These are phyloP conservation scores for Hypotaenidia philippensis DNA, from an alignment of 2,797 vertebrate genomes.

Conservation along the genomic window DNA sequence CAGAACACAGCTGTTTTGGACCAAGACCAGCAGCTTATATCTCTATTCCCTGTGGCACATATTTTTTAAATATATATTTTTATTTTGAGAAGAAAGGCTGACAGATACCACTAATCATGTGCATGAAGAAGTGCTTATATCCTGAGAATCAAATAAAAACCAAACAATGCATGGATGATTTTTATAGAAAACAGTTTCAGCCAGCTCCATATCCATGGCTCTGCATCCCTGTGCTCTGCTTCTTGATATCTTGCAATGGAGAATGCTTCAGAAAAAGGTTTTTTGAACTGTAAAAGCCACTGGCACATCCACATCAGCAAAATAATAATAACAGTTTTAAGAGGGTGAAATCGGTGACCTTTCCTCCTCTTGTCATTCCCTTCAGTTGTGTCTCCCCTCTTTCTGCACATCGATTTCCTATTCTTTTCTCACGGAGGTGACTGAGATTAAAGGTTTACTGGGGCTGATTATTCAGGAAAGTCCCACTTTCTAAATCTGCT, in stretches of 20 bases:
- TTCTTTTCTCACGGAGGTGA: constrained; percentile 14
- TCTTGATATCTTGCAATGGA: not conserved
- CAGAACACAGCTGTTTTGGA: not conserved
- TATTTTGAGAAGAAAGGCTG: not conserved
- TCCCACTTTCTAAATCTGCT: constrained; percentile 68
- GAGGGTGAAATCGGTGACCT: not conserved
- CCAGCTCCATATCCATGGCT: not conserved
- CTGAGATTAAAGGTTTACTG: constrained; percentile 37
- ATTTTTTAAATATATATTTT: not conserved
- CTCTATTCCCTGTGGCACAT: not conserved
- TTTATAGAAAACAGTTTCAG: not conserved
- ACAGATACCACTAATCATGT: accelerated
- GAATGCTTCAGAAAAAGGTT: not conserved
- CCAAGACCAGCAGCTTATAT: not conserved
- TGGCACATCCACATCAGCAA: not conserved
- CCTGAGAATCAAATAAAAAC: not conserved
- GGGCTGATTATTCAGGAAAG: constrained; percentile 61
- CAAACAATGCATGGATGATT: not conserved
- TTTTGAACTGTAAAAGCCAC: not conserved
- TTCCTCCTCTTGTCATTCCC: not conserved
- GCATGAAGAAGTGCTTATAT: not conserved
- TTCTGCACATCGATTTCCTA: not conserved
- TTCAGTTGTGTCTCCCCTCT: not conserved
- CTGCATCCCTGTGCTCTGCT: not conserved
- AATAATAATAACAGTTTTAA: not conserved